These are phyloP conservation scores for Idris sp. DNA, from an alignment of 1,140 invertebrate genomes.

Conservation along the genomic window DNA sequence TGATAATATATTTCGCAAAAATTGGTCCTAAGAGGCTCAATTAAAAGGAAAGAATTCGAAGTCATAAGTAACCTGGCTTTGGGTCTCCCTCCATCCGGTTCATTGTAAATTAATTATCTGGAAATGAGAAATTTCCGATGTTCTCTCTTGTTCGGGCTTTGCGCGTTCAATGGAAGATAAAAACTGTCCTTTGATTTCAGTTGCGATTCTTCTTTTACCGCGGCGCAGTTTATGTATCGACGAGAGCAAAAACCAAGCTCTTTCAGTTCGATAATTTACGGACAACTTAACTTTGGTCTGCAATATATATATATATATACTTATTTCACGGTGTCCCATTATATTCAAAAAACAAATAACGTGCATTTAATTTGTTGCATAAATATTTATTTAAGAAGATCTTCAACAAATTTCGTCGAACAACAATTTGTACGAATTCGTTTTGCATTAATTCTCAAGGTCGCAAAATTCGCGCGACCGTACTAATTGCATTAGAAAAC, in stretches of 20 bases:
- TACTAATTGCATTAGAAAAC: slow-evolving; percentile 76
- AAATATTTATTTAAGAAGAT: too few relatives aligned
- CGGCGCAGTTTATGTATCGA: slow-evolving; percentile 50
- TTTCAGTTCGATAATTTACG: slow-evolving; percentile 57
- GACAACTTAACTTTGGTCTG: slow-evolving; percentile 49
- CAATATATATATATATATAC: too few relatives aligned
- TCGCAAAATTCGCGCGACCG: slow-evolving; percentile 66
- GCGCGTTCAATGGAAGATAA: slow-evolving; percentile 73
- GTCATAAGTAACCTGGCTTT: too few relatives aligned
- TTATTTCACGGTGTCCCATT: slow-evolving; percentile 13
- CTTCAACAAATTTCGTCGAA: too few relatives aligned
- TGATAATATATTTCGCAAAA: too few relatives aligned
- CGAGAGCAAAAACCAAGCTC: slow-evolving; percentile 54
- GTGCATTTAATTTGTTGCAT: too few relatives aligned
- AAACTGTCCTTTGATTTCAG: slow-evolving; percentile 74
- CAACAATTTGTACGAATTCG: not conserved
- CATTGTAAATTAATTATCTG: slow-evolving; percentile 80
- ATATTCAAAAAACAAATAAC: too few relatives aligned
- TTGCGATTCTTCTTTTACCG: slow-evolving; percentile 60
- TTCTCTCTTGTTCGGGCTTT: slow-evolving; percentile 68
- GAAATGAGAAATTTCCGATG: slow-evolving; percentile 78
- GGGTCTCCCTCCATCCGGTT: too few relatives aligned
- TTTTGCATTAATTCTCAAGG: slow-evolving; percentile 58
- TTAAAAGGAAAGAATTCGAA: too few relatives aligned
- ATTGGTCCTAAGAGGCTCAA: too few relatives aligned